Evolutionary conservation across 2,113 vertebrate species (phyloP).

Genomic region (Lanius collurio): DNA sequence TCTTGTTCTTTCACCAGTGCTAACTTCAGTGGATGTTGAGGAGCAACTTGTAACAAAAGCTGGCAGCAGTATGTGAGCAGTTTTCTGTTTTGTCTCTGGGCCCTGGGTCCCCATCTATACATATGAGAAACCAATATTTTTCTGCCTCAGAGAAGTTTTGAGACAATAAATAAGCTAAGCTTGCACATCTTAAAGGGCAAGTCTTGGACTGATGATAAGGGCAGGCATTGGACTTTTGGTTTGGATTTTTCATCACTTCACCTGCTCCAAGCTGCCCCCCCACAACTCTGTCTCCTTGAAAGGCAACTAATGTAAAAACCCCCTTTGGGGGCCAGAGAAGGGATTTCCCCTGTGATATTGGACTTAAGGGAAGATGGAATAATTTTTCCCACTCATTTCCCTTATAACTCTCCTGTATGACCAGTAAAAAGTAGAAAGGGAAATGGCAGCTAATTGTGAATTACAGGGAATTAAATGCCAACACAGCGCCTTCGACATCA

Average conservation of each 20-base stretch:
- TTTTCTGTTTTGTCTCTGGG: neutral
- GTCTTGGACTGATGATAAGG: neutral
- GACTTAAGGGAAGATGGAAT: neutral
- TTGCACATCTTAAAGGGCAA: neutral
- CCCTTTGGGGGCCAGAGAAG: neutral
- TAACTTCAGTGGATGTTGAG: neutral
- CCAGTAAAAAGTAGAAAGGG: neutral
- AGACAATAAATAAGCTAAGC: neutral
- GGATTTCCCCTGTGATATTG: neutral
- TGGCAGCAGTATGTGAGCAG: neutral
- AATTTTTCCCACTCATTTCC: neutral
- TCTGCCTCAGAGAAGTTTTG: neutral
- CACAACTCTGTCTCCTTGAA: neutral
- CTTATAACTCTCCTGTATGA: neutral
- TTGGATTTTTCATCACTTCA: neutral
- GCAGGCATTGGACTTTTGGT: neutral
- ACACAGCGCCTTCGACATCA: neutral
- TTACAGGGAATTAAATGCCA: neutral
- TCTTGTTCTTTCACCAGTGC: neutral
- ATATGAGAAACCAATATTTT: neutral
- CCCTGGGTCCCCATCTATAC: neutral
- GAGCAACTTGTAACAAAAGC: neutral
- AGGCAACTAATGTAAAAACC: neutral
- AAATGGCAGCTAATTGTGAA: neutral
- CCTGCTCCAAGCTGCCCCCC: neutral